A percentile compares a stretch with the other conserved stretches of the same genome.
phyloP scores from a whole-genome alignment of 2,797 vertebrate genomes.

The Mergus octosetaceus region DNA sequence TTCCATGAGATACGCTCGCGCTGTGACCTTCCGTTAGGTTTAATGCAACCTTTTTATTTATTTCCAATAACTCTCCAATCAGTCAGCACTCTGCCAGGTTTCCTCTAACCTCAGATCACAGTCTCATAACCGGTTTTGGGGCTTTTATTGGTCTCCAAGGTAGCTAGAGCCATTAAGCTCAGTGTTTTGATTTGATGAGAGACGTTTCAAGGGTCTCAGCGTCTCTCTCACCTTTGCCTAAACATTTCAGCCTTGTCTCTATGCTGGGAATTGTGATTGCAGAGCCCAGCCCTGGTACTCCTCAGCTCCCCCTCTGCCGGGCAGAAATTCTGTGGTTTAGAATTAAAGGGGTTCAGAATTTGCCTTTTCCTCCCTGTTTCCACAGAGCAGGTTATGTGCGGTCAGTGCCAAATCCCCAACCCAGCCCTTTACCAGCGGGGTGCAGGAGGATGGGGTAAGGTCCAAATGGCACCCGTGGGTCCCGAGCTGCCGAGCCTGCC shows the following conservation, averaged over 20 bases:
- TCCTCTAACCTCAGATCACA: slow-evolving; percentile 64
- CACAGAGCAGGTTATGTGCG: fast-evolving
- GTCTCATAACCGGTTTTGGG: slow-evolving; percentile 70
- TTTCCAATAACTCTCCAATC: slow-evolving; percentile 71
- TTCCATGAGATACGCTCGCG: neutral
- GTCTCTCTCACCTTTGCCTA: slow-evolving; percentile 63
- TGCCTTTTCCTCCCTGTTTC: neutral
- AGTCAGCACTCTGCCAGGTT: slow-evolving; percentile 53
- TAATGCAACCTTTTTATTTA: slow-evolving; percentile 69
- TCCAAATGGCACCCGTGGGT: neutral
- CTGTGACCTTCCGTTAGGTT: slow-evolving; percentile 55
- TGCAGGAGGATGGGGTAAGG: neutral
- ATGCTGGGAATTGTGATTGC: neutral
- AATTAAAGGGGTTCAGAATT: neutral
- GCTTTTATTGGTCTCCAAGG: slow-evolving; percentile 70
- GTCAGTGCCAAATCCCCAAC: neutral
- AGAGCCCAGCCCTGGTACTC: neutral
- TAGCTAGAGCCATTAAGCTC: slow-evolving; percentile 65
- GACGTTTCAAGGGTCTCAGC: slow-evolving; percentile 27
- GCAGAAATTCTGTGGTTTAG: neutral
- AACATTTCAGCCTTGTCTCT: slow-evolving; percentile 10
- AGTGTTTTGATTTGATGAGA: slow-evolving; percentile 60
- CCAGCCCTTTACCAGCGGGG: neutral
- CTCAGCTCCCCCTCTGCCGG: neutral
- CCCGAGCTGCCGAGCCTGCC: neutral